These are phyloP conservation scores for Protophormia terraenovae DNA, from an alignment of 2,888 invertebrate species.

Conservation along the genomic window DNA sequence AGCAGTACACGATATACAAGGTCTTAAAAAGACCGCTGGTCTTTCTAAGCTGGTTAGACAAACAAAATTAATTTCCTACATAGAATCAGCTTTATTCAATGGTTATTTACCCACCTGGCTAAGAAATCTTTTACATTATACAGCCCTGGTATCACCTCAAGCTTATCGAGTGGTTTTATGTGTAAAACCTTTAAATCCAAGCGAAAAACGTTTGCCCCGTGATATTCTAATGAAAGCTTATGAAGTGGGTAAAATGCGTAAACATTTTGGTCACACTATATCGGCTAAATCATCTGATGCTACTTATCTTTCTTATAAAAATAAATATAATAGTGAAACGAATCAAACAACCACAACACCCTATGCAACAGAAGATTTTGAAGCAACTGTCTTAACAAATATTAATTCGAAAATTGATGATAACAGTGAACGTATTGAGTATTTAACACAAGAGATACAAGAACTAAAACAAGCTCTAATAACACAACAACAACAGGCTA, in stretches of 20 bases:
- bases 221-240: conserved; percentile 91
- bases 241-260: conserved; percentile 89
- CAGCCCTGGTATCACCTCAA: conserved; percentile 90
- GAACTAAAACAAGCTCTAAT: conserved; percentile 84
- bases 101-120: conserved; percentile 89
- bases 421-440: conserved; percentile 86
- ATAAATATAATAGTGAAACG: conserved; percentile 85
- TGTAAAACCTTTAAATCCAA: conserved; percentile 91
- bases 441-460: conserved; percentile 86
- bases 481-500: conserved; percentile 82
- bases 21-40: conserved; percentile 91
- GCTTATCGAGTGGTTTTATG: conserved; percentile 91
- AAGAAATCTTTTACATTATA: conserved; percentile 88
- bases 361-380: conserved; percentile 83
- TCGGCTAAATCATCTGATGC: conserved; percentile 86
- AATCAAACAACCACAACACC: conserved; percentile 71
- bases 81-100: conserved; percentile 90
- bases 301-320: conserved; percentile 85
- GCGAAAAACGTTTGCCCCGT: conserved; percentile 89
- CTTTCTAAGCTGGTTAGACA: conserved; percentile 91
- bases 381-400: conserved; percentile 83
- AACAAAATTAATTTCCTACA: conserved; percentile 92
- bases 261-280: conserved; percentile 86
- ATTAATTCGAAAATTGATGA: conserved; percentile 86
- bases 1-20: conserved; percentile 93